Conservation (phyloP, 2,888 invertebrate species). For the Pardosa pseudoannulata region DNA sequence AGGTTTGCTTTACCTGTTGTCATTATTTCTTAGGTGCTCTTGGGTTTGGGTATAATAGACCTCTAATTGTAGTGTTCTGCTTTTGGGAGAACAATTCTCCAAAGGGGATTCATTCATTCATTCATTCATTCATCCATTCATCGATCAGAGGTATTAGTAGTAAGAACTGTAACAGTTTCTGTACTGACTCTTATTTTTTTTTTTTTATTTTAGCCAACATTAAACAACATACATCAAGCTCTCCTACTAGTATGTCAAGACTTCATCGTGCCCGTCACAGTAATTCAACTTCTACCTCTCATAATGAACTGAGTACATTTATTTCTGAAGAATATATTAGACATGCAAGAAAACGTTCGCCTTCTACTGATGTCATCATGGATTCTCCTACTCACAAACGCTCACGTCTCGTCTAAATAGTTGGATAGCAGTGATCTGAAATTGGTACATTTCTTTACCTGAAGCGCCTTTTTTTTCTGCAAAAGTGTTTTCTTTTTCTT, state of each 20-base stretch:
- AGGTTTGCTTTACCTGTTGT: too few relatives aligned
- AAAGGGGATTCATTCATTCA: too few relatives aligned
- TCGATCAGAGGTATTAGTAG: too few relatives aligned
- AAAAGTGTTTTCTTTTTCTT: slow-evolving; percentile 5
- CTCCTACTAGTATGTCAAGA: slow-evolving; percentile 79
- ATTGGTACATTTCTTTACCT: neutral
- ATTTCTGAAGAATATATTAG: slow-evolving; percentile 84
- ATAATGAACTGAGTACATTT: slow-evolving; percentile 84
- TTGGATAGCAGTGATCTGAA: neutral
- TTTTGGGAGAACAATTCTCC: too few relatives aligned
- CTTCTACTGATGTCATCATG: slow-evolving; percentile 86
- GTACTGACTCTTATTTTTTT: too few relatives aligned
- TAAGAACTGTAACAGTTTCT: too few relatives aligned
- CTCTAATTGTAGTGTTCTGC: too few relatives aligned
- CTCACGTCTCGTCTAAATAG: slow-evolving; percentile 57
- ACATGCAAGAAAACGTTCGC: slow-evolving; percentile 80
- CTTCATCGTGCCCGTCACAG: slow-evolving; percentile 73
- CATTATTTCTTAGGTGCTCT: too few relatives aligned
- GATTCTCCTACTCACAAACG: slow-evolving; percentile 87
- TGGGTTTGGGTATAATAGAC: too few relatives aligned
- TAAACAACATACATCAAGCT: slow-evolving; percentile 75
- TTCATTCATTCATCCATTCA: too few relatives aligned
- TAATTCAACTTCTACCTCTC: slow-evolving; percentile 73
- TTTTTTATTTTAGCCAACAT: slow-evolving; percentile 75
- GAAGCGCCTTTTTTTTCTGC: slow-evolving; percentile 27